Percentiles rank a stretch among this genome's conserved stretches.
phyloP scores from a whole-genome alignment of 2,888 invertebrate species.

The Torymus aiolomorphi region DNA sequence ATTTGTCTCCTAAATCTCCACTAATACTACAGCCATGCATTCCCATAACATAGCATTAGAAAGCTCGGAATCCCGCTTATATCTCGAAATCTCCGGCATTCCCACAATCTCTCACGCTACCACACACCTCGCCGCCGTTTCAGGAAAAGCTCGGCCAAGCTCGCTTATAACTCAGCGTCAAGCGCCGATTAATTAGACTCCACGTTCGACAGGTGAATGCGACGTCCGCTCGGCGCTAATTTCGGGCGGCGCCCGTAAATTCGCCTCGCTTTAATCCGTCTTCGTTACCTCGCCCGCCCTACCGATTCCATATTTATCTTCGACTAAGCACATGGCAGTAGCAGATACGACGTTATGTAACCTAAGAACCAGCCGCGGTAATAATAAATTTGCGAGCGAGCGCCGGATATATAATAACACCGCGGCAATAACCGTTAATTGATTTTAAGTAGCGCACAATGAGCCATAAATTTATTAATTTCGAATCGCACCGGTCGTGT shows the following conservation, averaged over 20 bases:
- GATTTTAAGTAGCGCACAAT: slow-evolving; percentile 47
- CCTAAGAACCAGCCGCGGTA: too few relatives aligned
- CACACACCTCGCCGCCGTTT: background rate
- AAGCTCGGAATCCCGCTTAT: background rate
- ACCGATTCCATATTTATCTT: slow-evolving; percentile 8
- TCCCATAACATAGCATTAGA: slow-evolving; percentile 12
- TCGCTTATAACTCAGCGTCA: slow-evolving; percentile 19
- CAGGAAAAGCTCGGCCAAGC: slow-evolving; percentile 25
- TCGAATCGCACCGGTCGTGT: background rate
- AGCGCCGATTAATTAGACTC: slow-evolving; percentile 46
- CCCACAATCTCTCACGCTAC: background rate
- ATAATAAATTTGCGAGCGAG: background rate
- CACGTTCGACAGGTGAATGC: slow-evolving; percentile 45
- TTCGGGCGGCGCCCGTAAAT: slow-evolving; percentile 26
- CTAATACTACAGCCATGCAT: too few relatives aligned
- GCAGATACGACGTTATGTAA: too few relatives aligned
- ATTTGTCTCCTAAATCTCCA: slow-evolving; percentile 3
- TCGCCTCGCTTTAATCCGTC: slow-evolving; percentile 13
- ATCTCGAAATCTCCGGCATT: slow-evolving; percentile 7
- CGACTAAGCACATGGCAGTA: too few relatives aligned
- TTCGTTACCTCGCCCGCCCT: slow-evolving; percentile 13
- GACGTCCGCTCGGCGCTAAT: slow-evolving; percentile 43
- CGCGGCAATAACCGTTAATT: slow-evolving; percentile 26
- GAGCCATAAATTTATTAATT: slow-evolving; percentile 47
- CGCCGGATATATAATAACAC: slow-evolving; percentile 17